Percentiles rank a stretch among this genome's conserved stretches.
These are phyloP conservation scores for Myotis yumanensis DNA, from an alignment of 2,113 vertebrate species.

Conservation along the genomic window DNA sequence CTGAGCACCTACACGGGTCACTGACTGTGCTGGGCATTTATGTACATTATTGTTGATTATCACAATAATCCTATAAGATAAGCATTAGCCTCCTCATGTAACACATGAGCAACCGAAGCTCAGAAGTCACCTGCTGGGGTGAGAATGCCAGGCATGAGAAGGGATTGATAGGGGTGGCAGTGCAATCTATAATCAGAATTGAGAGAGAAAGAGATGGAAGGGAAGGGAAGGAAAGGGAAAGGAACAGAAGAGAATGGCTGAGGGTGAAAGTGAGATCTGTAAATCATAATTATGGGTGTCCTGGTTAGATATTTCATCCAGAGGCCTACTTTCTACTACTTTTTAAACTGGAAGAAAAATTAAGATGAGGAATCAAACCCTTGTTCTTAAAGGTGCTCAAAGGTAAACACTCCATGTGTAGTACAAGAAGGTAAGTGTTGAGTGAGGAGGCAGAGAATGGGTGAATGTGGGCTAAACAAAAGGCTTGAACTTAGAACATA, in stretches of 20 bases:
- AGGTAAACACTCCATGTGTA: background rate
- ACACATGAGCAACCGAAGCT: background rate
- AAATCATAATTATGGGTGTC: background rate
- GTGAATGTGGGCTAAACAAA: background rate
- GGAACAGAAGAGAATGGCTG: background rate
- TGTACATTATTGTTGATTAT: background rate
- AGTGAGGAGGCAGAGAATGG: background rate
- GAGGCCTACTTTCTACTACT: background rate
- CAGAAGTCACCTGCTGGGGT: background rate
- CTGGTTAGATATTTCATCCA: background rate
- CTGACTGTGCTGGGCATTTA: background rate
- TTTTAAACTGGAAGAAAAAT: background rate
- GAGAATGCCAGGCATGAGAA: background rate
- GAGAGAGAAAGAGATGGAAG: too few relatives aligned
- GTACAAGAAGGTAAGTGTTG: background rate
- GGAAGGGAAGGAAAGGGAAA: too few relatives aligned
- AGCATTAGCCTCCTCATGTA: background rate
- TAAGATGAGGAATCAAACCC: background rate
- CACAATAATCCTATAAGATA: background rate
- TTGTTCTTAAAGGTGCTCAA: background rate
- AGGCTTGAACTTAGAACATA: constrained; percentile 16
- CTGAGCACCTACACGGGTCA: background rate
- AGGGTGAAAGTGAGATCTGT: background rate
- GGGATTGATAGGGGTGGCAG: background rate
- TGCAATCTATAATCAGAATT: background rate